Evolutionary conservation across 2,113 vertebrate species (phyloP).

Genomic region (Lathamus discolor): DNA sequence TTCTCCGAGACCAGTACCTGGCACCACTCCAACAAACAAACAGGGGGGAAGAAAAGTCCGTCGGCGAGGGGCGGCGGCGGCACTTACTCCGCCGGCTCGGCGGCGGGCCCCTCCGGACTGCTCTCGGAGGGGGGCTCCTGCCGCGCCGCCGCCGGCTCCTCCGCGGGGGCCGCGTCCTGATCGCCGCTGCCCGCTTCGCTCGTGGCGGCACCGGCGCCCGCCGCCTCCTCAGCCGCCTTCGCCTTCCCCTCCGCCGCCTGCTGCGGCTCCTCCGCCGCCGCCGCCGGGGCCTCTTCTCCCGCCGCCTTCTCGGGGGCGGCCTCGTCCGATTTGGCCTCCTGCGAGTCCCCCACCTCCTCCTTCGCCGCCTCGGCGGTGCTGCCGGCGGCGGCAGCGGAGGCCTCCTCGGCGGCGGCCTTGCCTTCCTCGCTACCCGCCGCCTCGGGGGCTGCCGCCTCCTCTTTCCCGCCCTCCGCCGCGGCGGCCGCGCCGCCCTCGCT

Average conservation of each 20-base stretch:
- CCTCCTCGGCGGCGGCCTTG: slow-evolving; percentile 60
- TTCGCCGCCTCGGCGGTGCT: slow-evolving; percentile 65
- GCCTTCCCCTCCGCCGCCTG: slow-evolving; percentile 54
- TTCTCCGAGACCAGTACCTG: slow-evolving; percentile 91
- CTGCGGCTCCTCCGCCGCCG: slow-evolving; percentile 49
- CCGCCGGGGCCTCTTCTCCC: slow-evolving; percentile 72
- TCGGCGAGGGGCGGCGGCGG: slow-evolving; percentile 54
- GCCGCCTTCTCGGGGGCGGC: slow-evolving; percentile 68
- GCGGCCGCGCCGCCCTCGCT: slow-evolving; percentile 72
- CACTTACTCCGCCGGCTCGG: slow-evolving; percentile 80
- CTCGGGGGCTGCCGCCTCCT: slow-evolving; percentile 63
- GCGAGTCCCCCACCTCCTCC: slow-evolving; percentile 71
- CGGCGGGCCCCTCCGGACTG: slow-evolving; percentile 80
- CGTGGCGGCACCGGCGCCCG: slow-evolving; percentile 13
- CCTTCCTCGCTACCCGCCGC: slow-evolving; percentile 54
- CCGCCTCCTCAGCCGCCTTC: slow-evolving; percentile 36
- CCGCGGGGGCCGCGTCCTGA: slow-evolving; percentile 75
- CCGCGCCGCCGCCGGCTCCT: slow-evolving; percentile 74
- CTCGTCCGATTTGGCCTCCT: slow-evolving; percentile 73
- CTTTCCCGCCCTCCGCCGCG: slow-evolving; percentile 73
- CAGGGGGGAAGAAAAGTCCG: slow-evolving; percentile 79
- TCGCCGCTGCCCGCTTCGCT: slow-evolving; percentile 66
- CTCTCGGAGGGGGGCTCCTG: slow-evolving; percentile 80
- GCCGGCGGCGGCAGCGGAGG: slow-evolving; percentile 28
- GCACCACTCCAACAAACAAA: slow-evolving; percentile 90